Evolutionary conservation across 2,113 vertebrate species (phyloP).

Genomic region (Cnemophilus loriae): DNA sequence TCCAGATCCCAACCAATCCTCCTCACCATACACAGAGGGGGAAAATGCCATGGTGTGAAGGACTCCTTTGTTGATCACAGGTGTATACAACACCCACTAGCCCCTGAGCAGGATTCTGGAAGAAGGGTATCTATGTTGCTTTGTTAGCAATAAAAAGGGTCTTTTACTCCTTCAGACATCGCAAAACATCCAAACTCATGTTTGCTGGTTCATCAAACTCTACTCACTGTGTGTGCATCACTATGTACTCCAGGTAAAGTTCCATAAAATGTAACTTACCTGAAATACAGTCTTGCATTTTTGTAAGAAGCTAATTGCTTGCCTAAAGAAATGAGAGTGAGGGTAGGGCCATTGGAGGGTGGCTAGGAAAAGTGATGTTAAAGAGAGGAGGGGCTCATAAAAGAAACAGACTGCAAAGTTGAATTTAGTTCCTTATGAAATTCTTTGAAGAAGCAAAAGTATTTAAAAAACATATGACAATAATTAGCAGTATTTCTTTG

Average conservation of each 20-base stretch:
- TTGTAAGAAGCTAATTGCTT: neutral
- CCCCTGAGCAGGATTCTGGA: neutral
- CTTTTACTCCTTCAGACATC: neutral
- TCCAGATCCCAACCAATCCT: neutral
- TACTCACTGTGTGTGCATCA: neutral
- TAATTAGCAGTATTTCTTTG: constrained; percentile 75
- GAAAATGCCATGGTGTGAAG: neutral
- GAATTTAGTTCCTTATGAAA: constrained; percentile 68
- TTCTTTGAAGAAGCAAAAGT: constrained; percentile 73
- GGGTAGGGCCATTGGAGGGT: neutral
- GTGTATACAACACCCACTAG: neutral
- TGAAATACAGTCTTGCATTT: neutral
- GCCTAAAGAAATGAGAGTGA: neutral
- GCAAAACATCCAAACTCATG: neutral
- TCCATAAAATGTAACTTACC: neutral
- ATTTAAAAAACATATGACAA: constrained; percentile 76
- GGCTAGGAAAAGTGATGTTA: neutral
- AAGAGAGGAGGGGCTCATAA: constrained; percentile 7
- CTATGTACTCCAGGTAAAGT: neutral
- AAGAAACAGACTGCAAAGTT: constrained; percentile 60
- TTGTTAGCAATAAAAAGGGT: neutral
- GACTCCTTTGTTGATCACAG: neutral
- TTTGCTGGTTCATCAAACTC: neutral
- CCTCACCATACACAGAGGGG: neutral
- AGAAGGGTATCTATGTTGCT: neutral